These are phyloP conservation scores for Drosophila meridionalis DNA, from an alignment of 2,888 invertebrate genomes.

Conservation along the genomic window DNA sequence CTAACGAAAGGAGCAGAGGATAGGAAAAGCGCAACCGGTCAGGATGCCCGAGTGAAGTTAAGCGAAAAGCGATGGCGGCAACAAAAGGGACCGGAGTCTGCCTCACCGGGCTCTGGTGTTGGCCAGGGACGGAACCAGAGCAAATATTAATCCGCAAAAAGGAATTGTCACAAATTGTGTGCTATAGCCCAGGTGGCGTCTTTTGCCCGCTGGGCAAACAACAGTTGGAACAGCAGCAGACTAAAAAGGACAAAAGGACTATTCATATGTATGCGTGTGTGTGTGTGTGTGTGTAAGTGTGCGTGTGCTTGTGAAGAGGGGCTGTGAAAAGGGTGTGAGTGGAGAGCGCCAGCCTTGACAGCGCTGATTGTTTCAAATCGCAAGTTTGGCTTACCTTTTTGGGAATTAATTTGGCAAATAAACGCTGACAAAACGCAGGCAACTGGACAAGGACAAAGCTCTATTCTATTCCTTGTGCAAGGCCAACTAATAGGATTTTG, in stretches of 20 bases:
- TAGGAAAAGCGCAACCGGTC: slow-evolving; percentile 72
- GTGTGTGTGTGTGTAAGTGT: background rate
- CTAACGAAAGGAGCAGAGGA: slow-evolving; percentile 45
- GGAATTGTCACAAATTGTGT: slow-evolving; percentile 80
- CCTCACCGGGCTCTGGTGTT: background rate
- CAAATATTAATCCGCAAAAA: slow-evolving; percentile 81
- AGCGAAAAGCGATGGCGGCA: slow-evolving; percentile 2
- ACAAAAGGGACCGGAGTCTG: background rate
- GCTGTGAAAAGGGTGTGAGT: slow-evolving; percentile 4
- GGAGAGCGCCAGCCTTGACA: slow-evolving; percentile 40
- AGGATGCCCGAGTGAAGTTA: slow-evolving; percentile 38
- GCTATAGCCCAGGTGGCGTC: slow-evolving; percentile 51
- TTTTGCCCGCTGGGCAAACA: slow-evolving; percentile 68
- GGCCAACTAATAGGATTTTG: slow-evolving; percentile 83
- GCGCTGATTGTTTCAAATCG: slow-evolving; percentile 81
- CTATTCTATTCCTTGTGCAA: slow-evolving; percentile 29
- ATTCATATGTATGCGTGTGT: slow-evolving; percentile 24
- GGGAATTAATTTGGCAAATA: slow-evolving; percentile 81
- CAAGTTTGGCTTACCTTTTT: slow-evolving; percentile 81
- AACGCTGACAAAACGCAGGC: slow-evolving; percentile 77
- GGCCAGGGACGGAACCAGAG: slow-evolving; percentile 47
- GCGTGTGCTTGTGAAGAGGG: background rate
- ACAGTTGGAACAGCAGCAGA: slow-evolving; percentile 64
- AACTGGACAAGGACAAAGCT: slow-evolving; percentile 73
- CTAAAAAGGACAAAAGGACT: slow-evolving; percentile 64